phyloP scores from a whole-genome alignment of 2,113 vertebrate species.

The Dicerorhinus sumatrensis region DNA sequence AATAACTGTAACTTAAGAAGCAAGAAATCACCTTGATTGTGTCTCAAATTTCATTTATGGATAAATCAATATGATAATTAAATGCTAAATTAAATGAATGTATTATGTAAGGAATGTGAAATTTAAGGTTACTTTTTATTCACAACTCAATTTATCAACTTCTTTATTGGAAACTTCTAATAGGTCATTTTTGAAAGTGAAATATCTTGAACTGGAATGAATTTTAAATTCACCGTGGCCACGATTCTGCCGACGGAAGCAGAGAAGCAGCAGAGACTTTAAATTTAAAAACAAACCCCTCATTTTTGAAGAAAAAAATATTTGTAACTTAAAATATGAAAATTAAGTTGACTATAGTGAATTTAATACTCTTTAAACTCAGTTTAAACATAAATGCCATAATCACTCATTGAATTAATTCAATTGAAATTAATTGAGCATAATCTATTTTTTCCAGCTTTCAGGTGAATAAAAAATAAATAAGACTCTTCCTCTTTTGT shows the following conservation, averaged over 20 bases:
- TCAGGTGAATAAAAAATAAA: background rate
- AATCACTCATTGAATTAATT: background rate
- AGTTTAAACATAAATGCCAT: background rate
- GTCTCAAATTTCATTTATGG: background rate
- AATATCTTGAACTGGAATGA: constrained; percentile 1
- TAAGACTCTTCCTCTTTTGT: background rate
- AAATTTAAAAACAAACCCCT: background rate
- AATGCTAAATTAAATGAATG: background rate
- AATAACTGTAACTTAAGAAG: background rate
- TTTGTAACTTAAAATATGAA: background rate
- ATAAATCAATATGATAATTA: background rate
- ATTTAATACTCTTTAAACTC: background rate
- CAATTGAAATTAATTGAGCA: background rate
- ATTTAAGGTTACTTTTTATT: background rate
- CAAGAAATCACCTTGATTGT: background rate
- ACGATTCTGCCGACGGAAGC: background rate
- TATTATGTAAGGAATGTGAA: background rate
- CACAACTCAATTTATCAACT: background rate
- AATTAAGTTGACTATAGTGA: background rate
- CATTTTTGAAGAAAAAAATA: background rate
- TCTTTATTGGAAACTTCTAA: background rate
- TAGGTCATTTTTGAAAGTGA: background rate
- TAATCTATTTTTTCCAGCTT: background rate
- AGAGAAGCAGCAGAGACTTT: background rate
- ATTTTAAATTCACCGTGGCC: background rate